Evolutionary conservation across 1,140 invertebrate species (phyloP), one percentile per base, ranked within the genome.

Genomic region (Rhynchophorus ferrugineus): DNA sequence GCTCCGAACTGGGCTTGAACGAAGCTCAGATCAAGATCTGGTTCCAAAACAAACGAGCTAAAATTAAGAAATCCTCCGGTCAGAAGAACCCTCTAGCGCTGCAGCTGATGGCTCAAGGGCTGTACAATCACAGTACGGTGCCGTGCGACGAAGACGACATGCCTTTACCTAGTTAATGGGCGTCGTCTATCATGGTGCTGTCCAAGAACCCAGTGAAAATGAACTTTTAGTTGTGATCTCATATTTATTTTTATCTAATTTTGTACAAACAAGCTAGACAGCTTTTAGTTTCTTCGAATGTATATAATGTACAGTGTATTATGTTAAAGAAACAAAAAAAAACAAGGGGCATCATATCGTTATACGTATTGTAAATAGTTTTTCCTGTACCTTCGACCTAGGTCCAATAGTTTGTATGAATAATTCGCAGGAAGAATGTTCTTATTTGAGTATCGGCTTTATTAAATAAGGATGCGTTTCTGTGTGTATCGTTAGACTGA

Each of bases 11-110:
- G 19, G 84, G 84, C 13, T 72, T 97, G 8, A 93, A 95, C 71
- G 94, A 97, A 69, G 88, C 89, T 1, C 93, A 97, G 69, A 95
- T 97, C 64, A 97, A 97, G 73, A 96, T 96, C 59, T 89, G 85
- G 84, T 93, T 95, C 69, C 90, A 96, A 72, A 96, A 96, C 71
- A 95, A 95, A 70, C 71, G 93, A 45, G 92, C 92, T 47, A 96
- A 96, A 72, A 87, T 95, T 64, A 96, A 96, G 77, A 95, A 95
- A 67, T 77, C 87, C 1, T 82, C 77, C 36, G 89, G 89, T 0
- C 78, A 83, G 43, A 85, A 87, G 61, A 91, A 91, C 71, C 83
- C 87, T 0, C 72, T 95, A 54, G 90, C 91, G 0, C 67, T 92
- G 37, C 88, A 93, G 67, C 72, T 95, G 36, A 93, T 93, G 87